Base-by-base conservation (phyloP, 1,140 invertebrate species). In the Procambarus clarkii region DNA sequence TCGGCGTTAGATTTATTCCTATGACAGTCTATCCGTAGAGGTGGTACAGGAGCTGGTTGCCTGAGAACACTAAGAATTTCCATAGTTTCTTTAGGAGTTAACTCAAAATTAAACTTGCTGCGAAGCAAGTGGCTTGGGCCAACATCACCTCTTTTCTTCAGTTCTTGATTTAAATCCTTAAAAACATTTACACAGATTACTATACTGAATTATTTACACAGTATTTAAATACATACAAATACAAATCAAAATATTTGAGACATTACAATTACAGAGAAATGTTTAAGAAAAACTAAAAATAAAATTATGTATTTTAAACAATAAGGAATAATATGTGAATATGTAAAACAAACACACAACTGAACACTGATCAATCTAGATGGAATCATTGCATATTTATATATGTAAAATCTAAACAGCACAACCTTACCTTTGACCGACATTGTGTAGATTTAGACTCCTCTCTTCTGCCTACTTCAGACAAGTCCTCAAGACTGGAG, bases 21-120 rank as follows among this genome's bases (percentile, higher is more conserved):
- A 9, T 76, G 84, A 0, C 88, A 69, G 44, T 92, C 78, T 13
- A 87, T 88, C 4, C 91, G 91, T n/a, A 92, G 83, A 71, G 91
- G 84, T 83, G 91, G 91, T n/a, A 92, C 81, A 18, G 87, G 86
- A 78, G 77, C 82, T 34, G 87, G 86, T 50, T 92, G 93, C 48
- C 90, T 87, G 24, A 93, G 78, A 64, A 93, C 92, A 48, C 89
- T 91, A 54, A 93, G 81, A 21, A 93, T 91, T 82, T 93, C 92
- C 86, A 92, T 86, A 18, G 93, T 93, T 79, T 93, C 93, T 90
- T 91, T 92, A 15, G 93, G 93, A 48, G 92, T 93, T 44, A 93
- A 81, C n/a, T 93, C 93, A 89, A 92, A 93, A 71, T 82, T 87
- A 18, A 86, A 84, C 54, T 92, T 93, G 58, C 44, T 85, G 58